Evolutionary conservation across 2,113 vertebrate genomes (phyloP).

Genomic region (Prietella phreatophila): DNA sequence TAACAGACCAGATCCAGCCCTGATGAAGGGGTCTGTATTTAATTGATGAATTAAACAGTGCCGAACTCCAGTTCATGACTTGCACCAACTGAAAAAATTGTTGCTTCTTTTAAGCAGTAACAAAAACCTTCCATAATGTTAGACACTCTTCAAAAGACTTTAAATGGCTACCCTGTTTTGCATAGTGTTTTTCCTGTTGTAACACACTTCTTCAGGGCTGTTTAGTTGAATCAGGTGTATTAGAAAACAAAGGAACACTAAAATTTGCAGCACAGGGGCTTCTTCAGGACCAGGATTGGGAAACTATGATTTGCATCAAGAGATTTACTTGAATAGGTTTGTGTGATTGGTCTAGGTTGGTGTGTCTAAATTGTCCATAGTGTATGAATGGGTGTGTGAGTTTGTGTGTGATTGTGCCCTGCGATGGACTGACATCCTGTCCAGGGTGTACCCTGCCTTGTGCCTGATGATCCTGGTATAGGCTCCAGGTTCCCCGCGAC

Average conservation of each 20-base stretch:
- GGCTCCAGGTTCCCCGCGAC: too few species aligned
- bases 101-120: not conserved
- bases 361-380: too few species aligned
- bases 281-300: not conserved
- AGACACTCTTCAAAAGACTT: not conserved
- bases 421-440: too few species aligned
- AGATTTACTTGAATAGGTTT: not conserved
- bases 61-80: not conserved
- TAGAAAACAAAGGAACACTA: not conserved
- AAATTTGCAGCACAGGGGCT: not conserved
- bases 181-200: not conserved
- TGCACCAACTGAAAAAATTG: not conserved
- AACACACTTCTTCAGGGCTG: not conserved
- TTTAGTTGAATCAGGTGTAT: not conserved
- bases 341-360: not conserved
- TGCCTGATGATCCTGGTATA: too few species aligned
- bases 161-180: not conserved
- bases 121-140: not conserved
- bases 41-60: not conserved
- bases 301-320: not conserved
- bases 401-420: too few species aligned
- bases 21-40: not conserved
- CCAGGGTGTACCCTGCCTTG: too few species aligned
- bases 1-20: not conserved
- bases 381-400: too few species aligned